Percentiles rank a stretch among this genome's conserved stretches.
These are phyloP conservation scores for Aplidium turbinatum DNA, from an alignment of 23 tunicate species.

Conservation along the genomic window DNA sequence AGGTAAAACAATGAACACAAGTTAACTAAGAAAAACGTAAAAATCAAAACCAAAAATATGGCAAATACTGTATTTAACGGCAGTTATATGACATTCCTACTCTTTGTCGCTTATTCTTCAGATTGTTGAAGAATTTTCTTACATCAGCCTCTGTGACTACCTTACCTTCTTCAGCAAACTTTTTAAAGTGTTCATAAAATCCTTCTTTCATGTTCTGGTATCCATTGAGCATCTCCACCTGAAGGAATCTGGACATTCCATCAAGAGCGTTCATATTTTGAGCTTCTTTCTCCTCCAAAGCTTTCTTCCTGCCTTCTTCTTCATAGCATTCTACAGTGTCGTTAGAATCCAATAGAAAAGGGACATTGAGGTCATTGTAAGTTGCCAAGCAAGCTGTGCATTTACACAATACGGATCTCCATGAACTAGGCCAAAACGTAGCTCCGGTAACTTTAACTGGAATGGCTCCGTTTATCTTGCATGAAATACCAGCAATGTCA, in stretches of 20 bases:
- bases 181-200: constrained; percentile 41
- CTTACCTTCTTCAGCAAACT: constrained; percentile 72
- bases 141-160: constrained; percentile 77
- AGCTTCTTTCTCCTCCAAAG: constrained; percentile 13
- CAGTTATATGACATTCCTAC: constrained; percentile 36
- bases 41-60: too few species aligned
- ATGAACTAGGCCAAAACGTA: constrained; percentile 75
- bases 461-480: constrained; percentile 14
- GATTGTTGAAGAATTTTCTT: constrained; percentile 32
- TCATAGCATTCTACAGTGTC: constrained; percentile 83
- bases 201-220: constrained; percentile 68
- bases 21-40: too few species aligned
- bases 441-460: constrained; percentile 56
- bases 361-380: constrained; percentile 45
- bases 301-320: constrained; percentile 44
- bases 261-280: constrained; percentile 27
- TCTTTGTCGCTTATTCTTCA: constrained; percentile 41
- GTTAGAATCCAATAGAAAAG: constrained; percentile 41
- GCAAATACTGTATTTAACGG: constrained; percentile 24
- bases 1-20: too few species aligned
- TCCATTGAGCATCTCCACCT: constrained; percentile 71
- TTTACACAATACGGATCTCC: constrained; percentile 69
- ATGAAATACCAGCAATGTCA: not conserved
- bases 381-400: constrained; percentile 55
- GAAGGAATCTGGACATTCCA: constrained; percentile 53